Evolutionary conservation across 2,113 vertebrate species (phyloP), one percentile per base, ranked within the genome.

Genomic region (Trematomus loennbergii): DNA sequence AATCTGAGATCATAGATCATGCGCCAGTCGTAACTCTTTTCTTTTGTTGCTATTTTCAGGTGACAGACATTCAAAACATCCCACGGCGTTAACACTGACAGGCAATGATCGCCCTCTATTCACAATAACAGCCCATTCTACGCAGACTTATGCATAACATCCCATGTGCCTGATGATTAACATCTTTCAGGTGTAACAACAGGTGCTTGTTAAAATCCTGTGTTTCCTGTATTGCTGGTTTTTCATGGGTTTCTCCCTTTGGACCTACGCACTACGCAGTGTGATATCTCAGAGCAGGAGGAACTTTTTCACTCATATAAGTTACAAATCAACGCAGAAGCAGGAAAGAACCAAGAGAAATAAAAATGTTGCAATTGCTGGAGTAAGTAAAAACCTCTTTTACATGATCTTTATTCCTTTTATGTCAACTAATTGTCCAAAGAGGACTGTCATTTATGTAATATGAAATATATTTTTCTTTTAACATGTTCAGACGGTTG

Each of bases 301-400:
- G 57, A 81, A 53, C 45, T 72, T 76, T 50, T 85, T 53, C 15
- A 43, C 20, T 48, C 33, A 64, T 55, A 15, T 4, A 29, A 29
- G 65, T 13, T 53, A 79, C 16, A 68, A 22, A 63, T 57, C 77
- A 57, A 33, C 12, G 11, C 36, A 63, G 65, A 62, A 9, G 40
- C 53, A 45, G 52, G 45, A 69, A 52, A 20, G 49, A 75, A 57
- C 10, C 33, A 33, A 36, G 11, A 84, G 70, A 72, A 57, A 58
- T 12, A 78, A 29, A 79, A 57, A 94, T 95, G 94, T 40, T 95
- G 53, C 68, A 94, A 43, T 48, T 94, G 3, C 9, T 93, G 5
- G 84, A 57, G 94, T 95, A 75, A 93, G 93, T 91, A 45, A 33
- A 53, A 52, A 60, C 0, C 1, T 62, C 2, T 66, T 67, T 40